phyloP scores from a whole-genome alignment of 2,113 vertebrate genomes.

The Takifugu bimaculatus region DNA sequence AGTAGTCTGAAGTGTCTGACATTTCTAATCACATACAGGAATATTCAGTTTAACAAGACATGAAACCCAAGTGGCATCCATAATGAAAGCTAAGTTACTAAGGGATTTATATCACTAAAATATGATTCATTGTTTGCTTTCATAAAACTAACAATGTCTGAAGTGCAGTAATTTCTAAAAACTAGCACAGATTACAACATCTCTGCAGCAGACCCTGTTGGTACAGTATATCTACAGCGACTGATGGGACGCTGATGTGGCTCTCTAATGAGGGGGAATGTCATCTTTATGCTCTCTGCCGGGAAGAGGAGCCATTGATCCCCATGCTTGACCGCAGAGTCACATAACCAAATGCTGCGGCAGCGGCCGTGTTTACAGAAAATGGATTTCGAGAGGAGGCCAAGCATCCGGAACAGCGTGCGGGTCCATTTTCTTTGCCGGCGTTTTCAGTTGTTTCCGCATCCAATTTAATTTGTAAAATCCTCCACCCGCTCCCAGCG shows the following conservation, averaged over 20 bases:
- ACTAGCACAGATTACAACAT: conserved; percentile 4
- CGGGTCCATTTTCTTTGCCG: conserved; percentile 16
- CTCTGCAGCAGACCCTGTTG: neutral
- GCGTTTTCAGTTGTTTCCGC: conserved; percentile 34
- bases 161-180: conserved; percentile 4
- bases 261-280: conserved; percentile 28
- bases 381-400: conserved; percentile 22
- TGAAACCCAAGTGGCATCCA: too few species aligned
- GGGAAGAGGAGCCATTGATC: conserved; percentile 10
- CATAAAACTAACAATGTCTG: too few species aligned
- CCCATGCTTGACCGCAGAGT: conserved; percentile 3
- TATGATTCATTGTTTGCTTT: too few species aligned
- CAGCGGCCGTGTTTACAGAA: conserved; percentile 12
- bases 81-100: too few species aligned
- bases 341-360: conserved; percentile 13
- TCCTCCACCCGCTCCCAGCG: conserved; percentile 19
- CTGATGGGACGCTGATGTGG: conserved; percentile 2
- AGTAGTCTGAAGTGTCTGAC: too few species aligned
- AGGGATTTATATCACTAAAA: too few species aligned
- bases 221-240: conserved; percentile 1
- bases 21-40: too few species aligned
- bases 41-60: too few species aligned
- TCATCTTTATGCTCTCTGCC: conserved; percentile 32
- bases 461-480: conserved; percentile 52
- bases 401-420: conserved; percentile 6